Conservation (phyloP, 2,113 vertebrate genomes). For the Calyptomena viridis region DNA sequence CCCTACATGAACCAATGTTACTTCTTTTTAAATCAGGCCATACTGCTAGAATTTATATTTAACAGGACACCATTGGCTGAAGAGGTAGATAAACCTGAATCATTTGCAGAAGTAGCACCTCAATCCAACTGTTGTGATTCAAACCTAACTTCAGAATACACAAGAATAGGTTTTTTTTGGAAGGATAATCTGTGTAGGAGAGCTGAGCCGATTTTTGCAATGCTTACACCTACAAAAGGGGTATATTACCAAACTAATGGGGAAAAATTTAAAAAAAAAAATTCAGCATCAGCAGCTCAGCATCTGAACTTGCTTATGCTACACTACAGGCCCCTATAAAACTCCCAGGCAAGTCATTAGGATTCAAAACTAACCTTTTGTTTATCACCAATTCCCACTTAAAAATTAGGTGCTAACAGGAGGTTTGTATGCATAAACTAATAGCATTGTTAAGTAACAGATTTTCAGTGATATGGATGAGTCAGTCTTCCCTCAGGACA, state of each 20-base stretch:
- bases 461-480: conserved; percentile 31
- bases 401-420: neutral
- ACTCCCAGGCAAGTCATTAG: neutral
- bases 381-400: neutral
- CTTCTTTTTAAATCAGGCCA: neutral
- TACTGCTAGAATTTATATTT: neutral
- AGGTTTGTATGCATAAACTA: conserved; percentile 13
- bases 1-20: neutral
- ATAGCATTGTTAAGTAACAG: neutral
- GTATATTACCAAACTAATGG: neutral
- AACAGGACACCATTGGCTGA: neutral
- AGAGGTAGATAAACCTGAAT: neutral
- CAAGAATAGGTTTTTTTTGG: neutral
- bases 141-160: neutral
- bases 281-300: neutral
- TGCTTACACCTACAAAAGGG: neutral
- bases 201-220: neutral
- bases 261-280: no score
- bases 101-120: neutral
- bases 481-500: conserved; percentile 23
- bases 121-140: neutral
- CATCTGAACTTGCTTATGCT: neutral
- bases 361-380: neutral
- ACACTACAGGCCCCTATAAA: neutral
- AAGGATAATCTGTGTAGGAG: neutral